These are phyloP conservation scores for Leptopilina drosophilae DNA, from an alignment of 2,888 invertebrate genomes.

Conservation along the genomic window DNA sequence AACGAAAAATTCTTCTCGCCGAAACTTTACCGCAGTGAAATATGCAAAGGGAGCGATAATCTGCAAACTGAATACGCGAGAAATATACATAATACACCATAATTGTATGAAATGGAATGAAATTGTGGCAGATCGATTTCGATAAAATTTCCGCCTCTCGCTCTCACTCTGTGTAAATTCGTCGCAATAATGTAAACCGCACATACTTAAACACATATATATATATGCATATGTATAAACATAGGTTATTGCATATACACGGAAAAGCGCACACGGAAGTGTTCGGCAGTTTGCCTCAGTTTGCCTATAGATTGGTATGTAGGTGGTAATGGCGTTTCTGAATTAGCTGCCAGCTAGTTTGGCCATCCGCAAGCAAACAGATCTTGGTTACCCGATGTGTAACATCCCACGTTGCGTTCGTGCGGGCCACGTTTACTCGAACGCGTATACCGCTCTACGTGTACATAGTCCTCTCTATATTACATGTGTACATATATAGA, in stretches of 20 bases:
- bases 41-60: background rate
- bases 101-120: constrained; percentile 23
- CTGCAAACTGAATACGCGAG: constrained; percentile 4
- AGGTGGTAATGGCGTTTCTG: constrained; percentile 76
- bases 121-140: constrained; percentile 29
- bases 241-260: background rate
- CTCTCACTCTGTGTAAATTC: constrained; percentile 15
- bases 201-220: background rate
- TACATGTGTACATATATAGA: constrained; percentile 36
- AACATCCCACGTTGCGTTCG: constrained; percentile 71
- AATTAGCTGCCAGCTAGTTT: constrained; percentile 76
- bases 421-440: constrained; percentile 55
- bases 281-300: constrained; percentile 45
- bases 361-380: constrained; percentile 76
- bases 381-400: constrained; percentile 77
- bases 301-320: constrained; percentile 59
- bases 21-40: background rate
- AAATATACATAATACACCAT: background rate
- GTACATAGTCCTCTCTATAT: constrained; percentile 24
- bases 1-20: background rate
- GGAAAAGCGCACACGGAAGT: constrained; percentile 37
- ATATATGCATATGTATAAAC: background rate
- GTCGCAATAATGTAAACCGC: constrained; percentile 26
- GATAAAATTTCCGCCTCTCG: background rate
- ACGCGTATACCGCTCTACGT: constrained; percentile 4